Conservation (phyloP, 92 coral and sea anemone genomes). For the Siderastrea siderea region DNA sequence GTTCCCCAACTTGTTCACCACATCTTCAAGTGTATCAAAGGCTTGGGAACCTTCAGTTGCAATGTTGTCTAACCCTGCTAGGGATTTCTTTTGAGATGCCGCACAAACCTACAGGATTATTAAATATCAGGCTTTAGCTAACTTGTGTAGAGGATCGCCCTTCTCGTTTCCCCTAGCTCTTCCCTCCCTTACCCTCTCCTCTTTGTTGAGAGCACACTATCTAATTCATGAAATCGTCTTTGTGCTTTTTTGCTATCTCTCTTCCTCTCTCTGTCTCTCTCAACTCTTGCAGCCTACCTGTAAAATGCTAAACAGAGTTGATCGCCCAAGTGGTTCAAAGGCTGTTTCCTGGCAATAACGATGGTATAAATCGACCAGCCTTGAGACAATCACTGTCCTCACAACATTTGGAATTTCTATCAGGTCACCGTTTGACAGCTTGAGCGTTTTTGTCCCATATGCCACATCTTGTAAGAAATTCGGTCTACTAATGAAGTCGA, state of each 20-base stretch:
- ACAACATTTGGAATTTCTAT: constrained; percentile 70
- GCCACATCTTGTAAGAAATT: constrained; percentile 74
- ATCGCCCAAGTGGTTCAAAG: constrained; percentile 52
- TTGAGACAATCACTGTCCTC: constrained; percentile 59
- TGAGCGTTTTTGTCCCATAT: constrained; percentile 55
- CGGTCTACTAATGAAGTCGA: constrained; percentile 63
- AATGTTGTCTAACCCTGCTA: constrained; percentile 36
- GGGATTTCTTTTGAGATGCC: constrained; percentile 29
- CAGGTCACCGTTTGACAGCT: constrained; percentile 48
- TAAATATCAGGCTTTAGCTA: neutral
- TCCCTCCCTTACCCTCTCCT: too few relatives aligned
- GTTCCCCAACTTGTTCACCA: constrained; percentile 20
- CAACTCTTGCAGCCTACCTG: constrained; percentile 30
- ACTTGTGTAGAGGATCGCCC: too few relatives aligned
- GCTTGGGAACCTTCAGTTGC: constrained; percentile 46
- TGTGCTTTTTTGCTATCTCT: neutral
- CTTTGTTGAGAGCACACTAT: too few relatives aligned
- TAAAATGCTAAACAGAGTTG: constrained; percentile 64
- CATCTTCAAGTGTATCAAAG: constrained; percentile 48
- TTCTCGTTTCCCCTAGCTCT: too few relatives aligned
- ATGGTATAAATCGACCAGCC: constrained; percentile 59
- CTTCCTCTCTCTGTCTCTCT: neutral
- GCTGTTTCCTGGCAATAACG: constrained; percentile 46
- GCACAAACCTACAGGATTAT: constrained; percentile 19
- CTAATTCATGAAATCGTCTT: neutral